Evolutionary conservation across 2,888 invertebrate genomes (phyloP), one percentile per base, ranked within the genome.

Genomic region (Perizoma affinitatum): DNA sequence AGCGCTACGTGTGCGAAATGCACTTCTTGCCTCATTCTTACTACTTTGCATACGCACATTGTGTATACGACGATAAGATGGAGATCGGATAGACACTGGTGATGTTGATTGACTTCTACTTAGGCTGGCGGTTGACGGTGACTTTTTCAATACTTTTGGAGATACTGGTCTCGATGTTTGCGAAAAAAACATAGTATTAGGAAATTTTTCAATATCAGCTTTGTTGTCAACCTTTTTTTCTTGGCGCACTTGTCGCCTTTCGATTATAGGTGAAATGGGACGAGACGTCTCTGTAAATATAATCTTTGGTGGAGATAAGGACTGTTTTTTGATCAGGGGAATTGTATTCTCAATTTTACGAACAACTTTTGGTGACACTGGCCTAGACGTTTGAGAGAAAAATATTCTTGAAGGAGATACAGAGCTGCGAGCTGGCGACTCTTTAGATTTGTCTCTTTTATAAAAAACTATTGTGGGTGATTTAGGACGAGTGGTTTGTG

Each of bases 41-140:
- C 75, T 79, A 48, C 75, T 84, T 71, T 91, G 89, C 61, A 82
- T 78, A 67, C 92, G 88, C 22, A 87, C 87, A 70, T 83, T 93
- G 68, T 94, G 93, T 64, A 95, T 95, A 62, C 94, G 94, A 8
- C 95, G 92, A 69, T 93, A 93, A 0, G 95, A 95, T 0, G 96
- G 95, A 0, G 95, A 95, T 62, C 95, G 91, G 50, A 94, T 82
- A 9, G 94, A 92, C 5, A 94, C 93, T 0, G 94, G 93, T n/a
- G 94, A 94, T 4, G 91, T 87, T 0, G 93, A 91, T 54, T 92
- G 86, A 76, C 92, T 92, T 77, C 90, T 82, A 65, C 83, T 89
- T 40, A 76, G 63, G 62, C 67, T 74, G 52, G 54, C 49, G 33
- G 61, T 54, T 40, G 61, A 62, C 53, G 55, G 36, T 49, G 62